Conservation (phyloP, 2,797 vertebrate genomes). For the Sparidentex hasta region DNA sequence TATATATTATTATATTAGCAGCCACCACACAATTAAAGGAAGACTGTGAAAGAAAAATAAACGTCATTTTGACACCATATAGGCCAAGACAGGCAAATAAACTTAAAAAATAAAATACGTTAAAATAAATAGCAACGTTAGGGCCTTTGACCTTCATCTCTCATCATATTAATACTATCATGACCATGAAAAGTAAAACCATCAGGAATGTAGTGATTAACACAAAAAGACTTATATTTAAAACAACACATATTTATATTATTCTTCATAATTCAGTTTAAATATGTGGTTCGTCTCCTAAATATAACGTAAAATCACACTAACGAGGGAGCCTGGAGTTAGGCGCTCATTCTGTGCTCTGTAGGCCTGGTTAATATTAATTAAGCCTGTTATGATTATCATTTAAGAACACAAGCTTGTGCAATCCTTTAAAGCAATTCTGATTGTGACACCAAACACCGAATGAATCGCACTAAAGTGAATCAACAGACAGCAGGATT, state of each 20-base stretch:
- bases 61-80: too few species aligned
- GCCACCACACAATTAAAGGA: background rate
- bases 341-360: background rate
- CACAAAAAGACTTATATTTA: background rate
- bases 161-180: background rate
- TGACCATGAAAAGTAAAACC: background rate
- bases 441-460: background rate
- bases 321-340: accelerated
- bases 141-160: conserved; percentile 1
- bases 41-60: background rate
- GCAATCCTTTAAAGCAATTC: background rate
- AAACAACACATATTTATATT: background rate
- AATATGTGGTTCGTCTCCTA: background rate
- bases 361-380: background rate
- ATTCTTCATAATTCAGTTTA: background rate
- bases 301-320: background rate
- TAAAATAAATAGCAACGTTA: background rate
- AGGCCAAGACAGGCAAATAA: background rate
- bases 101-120: background rate
- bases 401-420: background rate
- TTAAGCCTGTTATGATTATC: background rate
- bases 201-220: background rate
- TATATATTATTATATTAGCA: too few species aligned
- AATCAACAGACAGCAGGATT: background rate
- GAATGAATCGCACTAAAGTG: background rate